Evolutionary conservation across 92 coral and sea anemone species (phyloP), one percentile per base, ranked within the genome.

Genomic region (Epizoanthus ramosus): DNA sequence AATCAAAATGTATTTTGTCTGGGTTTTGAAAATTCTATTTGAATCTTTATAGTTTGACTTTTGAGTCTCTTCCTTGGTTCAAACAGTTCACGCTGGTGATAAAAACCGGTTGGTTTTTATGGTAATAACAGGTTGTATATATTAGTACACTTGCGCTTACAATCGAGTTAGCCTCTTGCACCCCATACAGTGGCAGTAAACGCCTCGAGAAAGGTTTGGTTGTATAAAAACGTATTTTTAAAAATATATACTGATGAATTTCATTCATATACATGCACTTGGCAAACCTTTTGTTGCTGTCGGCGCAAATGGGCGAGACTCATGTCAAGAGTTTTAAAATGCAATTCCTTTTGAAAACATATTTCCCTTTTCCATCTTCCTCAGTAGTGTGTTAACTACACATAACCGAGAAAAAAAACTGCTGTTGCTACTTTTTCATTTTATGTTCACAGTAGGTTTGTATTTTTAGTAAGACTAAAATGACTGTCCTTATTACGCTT

Each of bases 1-100:
- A 56, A 54, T 9, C 79, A 24, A 73, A 52, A 5, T 17, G 35
- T 39, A 60, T 77, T 61, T 77, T 43, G 50, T 61, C 82, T 77
- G 41, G 54, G 82, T 77, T 77, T 77, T 16, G 17, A 59, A 61
- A 33, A 19, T 37, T 77, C 21, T 61, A 24, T 22, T 60, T 61
- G 13, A 39, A 9, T 39, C 18, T 61, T 22, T 33, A 9, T 4
- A 5, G 5, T 53, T 56, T 39, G 16, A 4, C 18, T 21, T 53
- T 56, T 39, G 16, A 4, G 28, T 21, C 59, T 16, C 21, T 71
- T 71, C 24, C 16, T 41, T 41, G 57, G 43, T 39, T 6, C 57
- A 77, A 21, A 60, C 63, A 35, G 24, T 41, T 71, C 21, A 58
- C 18, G 37, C 18, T 75, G 66, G 22, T 18, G 80, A 58, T 17